These are phyloP conservation scores for Brachypteracias leptosomus DNA, from an alignment of 2,113 vertebrate species.

Conservation along the genomic window DNA sequence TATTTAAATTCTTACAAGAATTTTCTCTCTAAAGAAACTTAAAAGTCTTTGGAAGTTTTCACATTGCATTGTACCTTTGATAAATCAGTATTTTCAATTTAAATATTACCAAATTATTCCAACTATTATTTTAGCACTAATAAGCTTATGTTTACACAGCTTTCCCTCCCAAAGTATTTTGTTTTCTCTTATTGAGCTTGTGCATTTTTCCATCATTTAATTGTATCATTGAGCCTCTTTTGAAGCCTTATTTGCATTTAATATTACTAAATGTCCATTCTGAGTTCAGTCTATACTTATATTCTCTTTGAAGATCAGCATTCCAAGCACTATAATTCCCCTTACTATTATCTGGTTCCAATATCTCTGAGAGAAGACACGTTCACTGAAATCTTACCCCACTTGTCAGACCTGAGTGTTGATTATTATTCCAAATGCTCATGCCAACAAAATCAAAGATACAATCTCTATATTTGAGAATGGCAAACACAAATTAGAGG, in stretches of 20 bases:
- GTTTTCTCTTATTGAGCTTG: conserved; percentile 3
- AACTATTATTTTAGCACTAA: background rate
- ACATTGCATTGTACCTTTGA: background rate
- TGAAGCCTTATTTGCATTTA: conserved; percentile 43
- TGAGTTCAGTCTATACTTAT: conserved; percentile 2
- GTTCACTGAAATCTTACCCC: conserved; percentile 28
- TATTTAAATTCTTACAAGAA: background rate
- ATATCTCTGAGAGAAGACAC: background rate
- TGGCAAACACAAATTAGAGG: background rate
- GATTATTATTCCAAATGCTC: conserved; percentile 23
- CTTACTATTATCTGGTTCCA: conserved; percentile 29
- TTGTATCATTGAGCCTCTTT: background rate
- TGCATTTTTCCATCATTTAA: conserved; percentile 26
- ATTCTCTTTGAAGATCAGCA: conserved; percentile 31
- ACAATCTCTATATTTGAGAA: background rate
- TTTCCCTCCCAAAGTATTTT: background rate
- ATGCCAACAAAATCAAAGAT: background rate
- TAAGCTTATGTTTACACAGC: background rate
- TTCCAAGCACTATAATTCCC: conserved; percentile 23
- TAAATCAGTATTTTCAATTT: background rate
- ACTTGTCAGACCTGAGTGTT: conserved; percentile 34
- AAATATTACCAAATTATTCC: background rate
- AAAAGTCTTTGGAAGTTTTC: background rate
- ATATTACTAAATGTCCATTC: conserved; percentile 32
- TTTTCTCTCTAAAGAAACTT: background rate